phyloP scores from a whole-genome alignment of 2,888 invertebrate genomes.

The Podabrus alpinus region DNA sequence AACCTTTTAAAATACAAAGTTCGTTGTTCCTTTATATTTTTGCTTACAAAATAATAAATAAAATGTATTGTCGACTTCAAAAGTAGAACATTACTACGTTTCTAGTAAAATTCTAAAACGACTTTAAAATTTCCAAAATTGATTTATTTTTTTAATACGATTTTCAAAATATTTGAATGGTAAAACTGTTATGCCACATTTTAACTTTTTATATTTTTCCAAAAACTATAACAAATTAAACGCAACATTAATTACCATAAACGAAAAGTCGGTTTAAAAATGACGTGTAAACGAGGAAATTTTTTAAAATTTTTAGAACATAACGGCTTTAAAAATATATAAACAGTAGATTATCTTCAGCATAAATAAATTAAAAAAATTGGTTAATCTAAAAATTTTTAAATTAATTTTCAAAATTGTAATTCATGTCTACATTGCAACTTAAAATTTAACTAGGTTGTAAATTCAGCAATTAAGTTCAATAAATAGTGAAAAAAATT shows the following conservation, averaged over 20 bases:
- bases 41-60: neutral
- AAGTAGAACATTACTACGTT: neutral
- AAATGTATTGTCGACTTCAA: neutral
- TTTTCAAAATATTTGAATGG: neutral
- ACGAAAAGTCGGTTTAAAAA: neutral
- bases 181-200: too few species aligned
- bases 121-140: neutral
- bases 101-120: neutral
- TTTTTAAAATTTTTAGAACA: neutral
- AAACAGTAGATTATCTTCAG: neutral
- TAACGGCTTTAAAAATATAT: neutral
- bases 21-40: neutral
- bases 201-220: neutral
- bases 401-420: neutral
- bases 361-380: neutral
- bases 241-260: neutral
- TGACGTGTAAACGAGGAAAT: neutral
- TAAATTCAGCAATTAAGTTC: neutral
- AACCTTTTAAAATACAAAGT: neutral
- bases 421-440: neutral
- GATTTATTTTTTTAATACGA: neutral
- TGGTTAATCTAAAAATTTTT: neutral
- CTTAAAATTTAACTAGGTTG: neutral
- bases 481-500: slow-evolving; percentile 8
- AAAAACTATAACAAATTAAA: neutral